Base-by-base conservation (phyloP, 2,797 vertebrate genomes). In the Aplochiton taeniatus region DNA sequence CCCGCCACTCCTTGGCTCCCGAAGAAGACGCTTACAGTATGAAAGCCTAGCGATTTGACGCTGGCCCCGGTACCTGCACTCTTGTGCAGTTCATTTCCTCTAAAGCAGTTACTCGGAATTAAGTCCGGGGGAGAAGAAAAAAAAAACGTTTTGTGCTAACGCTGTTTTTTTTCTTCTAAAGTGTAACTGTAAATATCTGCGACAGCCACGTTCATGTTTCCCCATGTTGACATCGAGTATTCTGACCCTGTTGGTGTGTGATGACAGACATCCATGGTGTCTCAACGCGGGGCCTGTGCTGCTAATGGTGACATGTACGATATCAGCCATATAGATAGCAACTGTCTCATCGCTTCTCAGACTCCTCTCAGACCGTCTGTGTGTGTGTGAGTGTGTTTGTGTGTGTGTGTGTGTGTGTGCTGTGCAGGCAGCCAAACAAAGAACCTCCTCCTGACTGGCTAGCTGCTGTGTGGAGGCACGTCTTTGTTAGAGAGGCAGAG, bases 1-100 rank as follows among this genome's bases (percentile, higher is more conserved):
- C 61, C 51, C 60, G 80, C 75, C 63, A 72, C 70, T 78, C 80
- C 76, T 82, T 85, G 84, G 86, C 83, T 83, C 67, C 74, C 64
- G 72, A 59, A 79, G 80, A 82, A 75, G 80, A 77, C 76, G 75
- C 84, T 83, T 81, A 73, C 45, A 9, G 82, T 78, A 74, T 77
- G 77, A 82, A 84, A 11, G 42, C 78, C 75, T 78, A 62, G 83
- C 67, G 49, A 61, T 79, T 78, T 63, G 72, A 59, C 58, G 58
- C 69, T 74, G 64, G 76, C 78, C 31, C 31, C 83, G 58, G 75
- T 61, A 78, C 31, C 4, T 52, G n/a, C n/a, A 70, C 69, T 56
- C 64, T 77, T 79, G 82, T 72, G 62, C 6, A 31, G 77, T 74
- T 72, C 58, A 16, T 68, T 78, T 54, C 54, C 61, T 72, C 31